Evolutionary conservation across 37 sponge, comb jelly and placozoan genomes (phyloP).

Genomic region (Geodia barretti): DNA sequence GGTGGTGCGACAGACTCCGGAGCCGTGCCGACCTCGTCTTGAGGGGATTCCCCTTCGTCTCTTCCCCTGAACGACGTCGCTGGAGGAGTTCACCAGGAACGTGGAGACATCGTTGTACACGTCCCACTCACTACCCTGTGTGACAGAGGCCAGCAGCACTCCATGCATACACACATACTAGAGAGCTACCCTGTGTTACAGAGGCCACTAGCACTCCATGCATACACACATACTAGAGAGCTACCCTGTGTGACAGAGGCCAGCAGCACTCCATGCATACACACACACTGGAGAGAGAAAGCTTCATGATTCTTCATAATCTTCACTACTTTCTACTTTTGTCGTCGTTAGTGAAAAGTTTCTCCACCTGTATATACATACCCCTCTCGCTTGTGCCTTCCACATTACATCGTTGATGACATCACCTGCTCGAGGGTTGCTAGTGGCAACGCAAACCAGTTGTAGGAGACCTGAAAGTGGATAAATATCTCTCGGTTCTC

Average conservation of each 20-base stretch:
- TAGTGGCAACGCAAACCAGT: conserved; percentile 57
- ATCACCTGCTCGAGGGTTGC: conserved; percentile 32
- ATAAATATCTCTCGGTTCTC: neutral
- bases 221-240: too few relatives aligned
- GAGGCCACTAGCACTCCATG: too few relatives aligned
- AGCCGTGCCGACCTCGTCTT: neutral
- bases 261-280: too few relatives aligned
- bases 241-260: too few relatives aligned
- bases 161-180: too few relatives aligned
- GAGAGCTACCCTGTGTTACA: too few relatives aligned
- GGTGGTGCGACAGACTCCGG: conserved; percentile 17
- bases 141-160: too few relatives aligned
- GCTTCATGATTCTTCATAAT: too few relatives aligned
- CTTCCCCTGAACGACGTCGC: conserved; percentile 15
- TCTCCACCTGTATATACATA: too few relatives aligned
- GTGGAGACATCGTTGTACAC: conserved; percentile 51
- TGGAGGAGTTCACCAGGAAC: conserved; percentile 43
- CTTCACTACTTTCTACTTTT: too few relatives aligned
- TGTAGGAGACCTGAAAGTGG: conserved; percentile 44
- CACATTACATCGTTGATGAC: conserved; percentile 32
- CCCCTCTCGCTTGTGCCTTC: conserved; percentile 42
- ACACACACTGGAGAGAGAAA: too few relatives aligned
- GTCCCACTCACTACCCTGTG: conserved; percentile 58
- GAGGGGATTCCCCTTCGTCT: neutral
- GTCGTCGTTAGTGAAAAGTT: too few relatives aligned